Evolutionary conservation across 1,140 invertebrate genomes (phyloP).

Genomic region (Holcopasites calliopsidis): DNA sequence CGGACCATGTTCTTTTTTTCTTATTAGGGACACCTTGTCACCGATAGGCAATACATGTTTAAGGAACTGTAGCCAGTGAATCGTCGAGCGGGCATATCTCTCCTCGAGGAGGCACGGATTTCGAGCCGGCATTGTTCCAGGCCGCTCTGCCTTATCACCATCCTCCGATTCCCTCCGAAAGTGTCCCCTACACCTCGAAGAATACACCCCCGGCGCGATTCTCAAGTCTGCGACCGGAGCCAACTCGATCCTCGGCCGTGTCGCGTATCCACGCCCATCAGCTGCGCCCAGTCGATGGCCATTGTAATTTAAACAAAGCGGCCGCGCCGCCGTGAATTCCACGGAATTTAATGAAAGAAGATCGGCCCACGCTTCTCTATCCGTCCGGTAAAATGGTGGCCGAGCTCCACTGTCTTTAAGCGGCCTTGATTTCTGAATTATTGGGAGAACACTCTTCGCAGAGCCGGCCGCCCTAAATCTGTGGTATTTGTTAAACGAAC

Average conservation of each 20-base stretch:
- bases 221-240: constrained; percentile 56
- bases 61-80: constrained; percentile 16
- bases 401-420: constrained; percentile 35
- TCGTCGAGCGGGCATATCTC: constrained; percentile 24
- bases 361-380: constrained; percentile 45
- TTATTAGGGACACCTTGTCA: background rate
- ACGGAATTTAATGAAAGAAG: constrained; percentile 74
- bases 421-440: constrained; percentile 67
- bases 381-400: constrained; percentile 37
- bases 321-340: constrained; percentile 62
- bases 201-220: constrained; percentile 33
- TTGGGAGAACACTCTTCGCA: constrained; percentile 45
- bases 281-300: constrained; percentile 66
- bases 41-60: background rate
- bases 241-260: constrained; percentile 66
- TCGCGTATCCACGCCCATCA: constrained; percentile 69
- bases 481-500: constrained; percentile 64
- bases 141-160: constrained; percentile 49
- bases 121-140: constrained; percentile 52
- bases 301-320: constrained; percentile 74
- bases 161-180: constrained; percentile 46
- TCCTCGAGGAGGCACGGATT: constrained; percentile 40
- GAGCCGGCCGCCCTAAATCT: background rate
- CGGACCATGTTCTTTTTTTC: no score
- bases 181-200: constrained; percentile 42